Evolutionary conservation across 2,797 vertebrate genomes (phyloP), one percentile per base, ranked within the genome.

Genomic region (Gambusia yucatana): DNA sequence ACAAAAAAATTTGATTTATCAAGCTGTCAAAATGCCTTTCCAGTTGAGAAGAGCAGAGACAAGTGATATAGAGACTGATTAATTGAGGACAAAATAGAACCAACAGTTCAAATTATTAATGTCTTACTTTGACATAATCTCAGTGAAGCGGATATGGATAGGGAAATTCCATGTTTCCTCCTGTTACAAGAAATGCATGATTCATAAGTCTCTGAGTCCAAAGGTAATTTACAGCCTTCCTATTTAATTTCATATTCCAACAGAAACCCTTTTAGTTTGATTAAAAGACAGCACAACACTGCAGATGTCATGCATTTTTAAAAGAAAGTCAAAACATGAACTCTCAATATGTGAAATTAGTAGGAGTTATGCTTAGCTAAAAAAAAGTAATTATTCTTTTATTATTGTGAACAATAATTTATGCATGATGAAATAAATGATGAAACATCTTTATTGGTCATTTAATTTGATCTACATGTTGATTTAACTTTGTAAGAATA

Each of bases 191-290:
- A 43, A 79, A 52, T 85, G 33, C 46, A 55, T 73, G 61, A 33
- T 25, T 82, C 75, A 75, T 90, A 61, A 87, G 90, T 90, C 78
- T 89, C 80, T 74, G 70, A 39, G 72, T 33, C 46, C 59, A 55
- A 80, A 78, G 79, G 50, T 43, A 47, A 75, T 79, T 77, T 87
- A 55, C 77, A 67, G 13, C 73, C 10, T 77, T 47, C 43, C 44
- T 10, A 48, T 46, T 89, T 82, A 85, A 85, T 93, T 92, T 91
- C 46, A 90, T 90, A 86, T 79, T 79, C 22, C 50, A 81, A 85
- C 87, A 78, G 85, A 87, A 86, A 78, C 52, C 75, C 87, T 94
- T 89, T 93, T 89, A 94, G 83, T 84, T 85, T 88, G 82, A 93
- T 94, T 92, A 86, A 73, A 91, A 82, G 36, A 46, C 17, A 36